phyloP scores from a whole-genome alignment of 2,113 vertebrate species.

The Salvelinus alpinus region DNA sequence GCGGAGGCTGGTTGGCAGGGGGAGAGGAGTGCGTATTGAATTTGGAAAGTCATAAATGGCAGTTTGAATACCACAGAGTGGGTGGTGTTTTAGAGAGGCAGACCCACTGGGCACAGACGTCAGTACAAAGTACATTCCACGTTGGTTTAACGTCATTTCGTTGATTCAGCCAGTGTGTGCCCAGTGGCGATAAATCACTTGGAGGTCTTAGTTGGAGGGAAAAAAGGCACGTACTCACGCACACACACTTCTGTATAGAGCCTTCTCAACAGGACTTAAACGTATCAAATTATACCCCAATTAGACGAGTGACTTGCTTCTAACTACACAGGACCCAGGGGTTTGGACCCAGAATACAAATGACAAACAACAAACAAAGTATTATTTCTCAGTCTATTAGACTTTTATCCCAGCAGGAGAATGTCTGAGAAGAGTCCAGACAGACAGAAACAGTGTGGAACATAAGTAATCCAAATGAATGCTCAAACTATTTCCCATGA shows the following conservation, averaged over 20 bases:
- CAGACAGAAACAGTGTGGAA: not conserved
- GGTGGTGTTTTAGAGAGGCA: not conserved
- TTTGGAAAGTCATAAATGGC: conserved; percentile 7
- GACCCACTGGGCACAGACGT: not conserved
- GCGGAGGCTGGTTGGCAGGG: not conserved
- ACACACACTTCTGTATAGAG: not conserved
- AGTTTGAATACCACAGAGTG: not conserved
- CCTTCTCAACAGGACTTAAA: not conserved
- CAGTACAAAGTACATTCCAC: too few species aligned
- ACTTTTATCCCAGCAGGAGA: not conserved
- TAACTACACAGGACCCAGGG: not conserved
- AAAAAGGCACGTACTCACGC: not conserved
- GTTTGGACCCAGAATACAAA: not conserved
- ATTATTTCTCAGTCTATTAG: not conserved
- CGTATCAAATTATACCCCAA: not conserved
- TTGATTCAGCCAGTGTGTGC: too few species aligned
- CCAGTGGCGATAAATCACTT: not conserved
- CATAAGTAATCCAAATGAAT: too few species aligned
- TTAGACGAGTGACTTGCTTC: not conserved
- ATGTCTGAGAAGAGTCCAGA: not conserved
- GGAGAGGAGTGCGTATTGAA: not conserved
- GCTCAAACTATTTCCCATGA: conserved; percentile 39
- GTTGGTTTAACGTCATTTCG: too few species aligned
- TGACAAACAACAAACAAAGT: not conserved
- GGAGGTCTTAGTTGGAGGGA: not conserved